Base-by-base conservation (phyloP, 37 sponge, comb jelly and placozoan species). In the Chondrilla cf. caribensis region DNA sequence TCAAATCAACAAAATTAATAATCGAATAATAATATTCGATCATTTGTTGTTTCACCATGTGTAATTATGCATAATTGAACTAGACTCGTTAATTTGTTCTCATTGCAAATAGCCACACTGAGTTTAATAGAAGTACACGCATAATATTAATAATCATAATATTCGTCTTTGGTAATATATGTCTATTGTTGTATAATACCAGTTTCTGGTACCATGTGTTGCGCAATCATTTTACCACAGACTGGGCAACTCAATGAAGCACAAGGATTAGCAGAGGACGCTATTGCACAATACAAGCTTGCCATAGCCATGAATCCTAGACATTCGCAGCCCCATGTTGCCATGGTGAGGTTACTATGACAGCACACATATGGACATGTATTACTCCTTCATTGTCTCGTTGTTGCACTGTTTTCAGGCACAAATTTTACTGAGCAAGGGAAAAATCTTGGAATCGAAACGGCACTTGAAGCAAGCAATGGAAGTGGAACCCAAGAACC, bases 401-500 rank as follows among this genome's bases (percentile, higher is more conserved):
- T n/a, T 62, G 64, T 62, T 19, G 57, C 17, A 11, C 57, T 55
- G 17, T 55, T 17, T 55, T 55, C 57, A 29, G 64, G 64, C 6
- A 62, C 8, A 47, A 47, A 47, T 47, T 47, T 47, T 47, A 11
- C 51, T 47, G 51, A 47, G 51, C 11, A 47, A 11, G 11, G 51
- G 51, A 47, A 47, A 47, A 47, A 47, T 47, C 11, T 47, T 47
- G 51, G 51, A 47, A 47, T 47, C 71, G 3, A 29, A 70, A 29
- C 37, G 71, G 2, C 71, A 70, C 38, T 3, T 70, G 31, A 70
- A 70, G 32, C 71, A 70, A 38, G 71, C 38, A 36, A 31, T 70
- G 71, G 71, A 70, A 29, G 22, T 28, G 31, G 38, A 70, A 38
- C 71, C 71, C 6, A 70, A 70, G 39, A 70, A 70, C 71, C 71